Evolutionary conservation across 1,140 invertebrate species (phyloP).

Genomic region (Agrypnia vestita): DNA sequence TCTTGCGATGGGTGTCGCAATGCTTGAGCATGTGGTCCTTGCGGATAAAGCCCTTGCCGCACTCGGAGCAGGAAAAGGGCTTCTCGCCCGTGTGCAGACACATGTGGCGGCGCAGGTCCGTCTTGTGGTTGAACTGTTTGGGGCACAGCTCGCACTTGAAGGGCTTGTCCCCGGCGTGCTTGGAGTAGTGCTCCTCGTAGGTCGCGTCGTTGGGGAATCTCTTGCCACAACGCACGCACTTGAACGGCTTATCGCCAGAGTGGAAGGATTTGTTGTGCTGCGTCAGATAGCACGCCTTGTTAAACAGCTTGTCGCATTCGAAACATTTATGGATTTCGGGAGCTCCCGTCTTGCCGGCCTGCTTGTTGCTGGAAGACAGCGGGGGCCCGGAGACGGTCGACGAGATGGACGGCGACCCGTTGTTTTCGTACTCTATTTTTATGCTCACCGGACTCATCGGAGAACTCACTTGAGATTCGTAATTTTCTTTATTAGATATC

Average conservation of each 20-base stretch:
- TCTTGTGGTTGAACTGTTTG: constrained; percentile 92
- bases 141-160: constrained; percentile 91
- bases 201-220: constrained; percentile 80
- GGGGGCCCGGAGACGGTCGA: constrained; percentile 68
- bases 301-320: constrained; percentile 89
- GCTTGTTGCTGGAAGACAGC: constrained; percentile 68
- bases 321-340: constrained; percentile 80
- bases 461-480: constrained; percentile 70
- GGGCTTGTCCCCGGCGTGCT: constrained; percentile 89
- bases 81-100: constrained; percentile 89
- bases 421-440: constrained; percentile 68
- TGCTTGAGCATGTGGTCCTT: constrained; percentile 97
- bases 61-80: constrained; percentile 86
- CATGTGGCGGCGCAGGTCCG: constrained; percentile 90
- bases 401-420: constrained; percentile 66
- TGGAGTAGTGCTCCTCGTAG: constrained; percentile 81
- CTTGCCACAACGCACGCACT: constrained; percentile 89
- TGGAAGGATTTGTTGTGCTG: constrained; percentile 94
- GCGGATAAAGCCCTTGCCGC: constrained; percentile 92
- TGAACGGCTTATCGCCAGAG: constrained; percentile 88
- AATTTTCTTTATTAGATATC: constrained; percentile 71
- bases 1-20: constrained; percentile 84
- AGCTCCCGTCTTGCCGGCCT: constrained; percentile 65
- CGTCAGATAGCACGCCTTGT: constrained; percentile 89
- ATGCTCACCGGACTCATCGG: constrained; percentile 71